These are phyloP conservation scores for Osmerus eperlanus DNA, from an alignment of 2,113 vertebrate species.

Conservation along the genomic window DNA sequence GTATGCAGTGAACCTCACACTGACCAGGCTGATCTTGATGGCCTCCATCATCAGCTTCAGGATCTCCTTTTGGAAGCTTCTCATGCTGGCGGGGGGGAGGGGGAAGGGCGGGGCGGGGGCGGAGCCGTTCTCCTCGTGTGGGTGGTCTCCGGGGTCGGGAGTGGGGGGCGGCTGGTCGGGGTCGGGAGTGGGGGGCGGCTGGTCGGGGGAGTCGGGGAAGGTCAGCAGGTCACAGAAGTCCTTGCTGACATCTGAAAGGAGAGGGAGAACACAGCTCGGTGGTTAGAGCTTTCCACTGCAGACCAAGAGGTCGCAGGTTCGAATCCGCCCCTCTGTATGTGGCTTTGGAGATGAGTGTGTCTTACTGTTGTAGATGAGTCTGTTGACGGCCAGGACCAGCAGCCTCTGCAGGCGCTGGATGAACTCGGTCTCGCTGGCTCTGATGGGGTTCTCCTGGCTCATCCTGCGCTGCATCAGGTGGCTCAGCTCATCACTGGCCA, in stretches of 20 bases:
- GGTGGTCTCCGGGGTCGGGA: constrained; percentile 58
- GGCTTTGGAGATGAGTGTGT: neutral
- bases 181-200: constrained; percentile 66
- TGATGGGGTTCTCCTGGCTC: constrained; percentile 90
- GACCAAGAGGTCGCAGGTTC: neutral
- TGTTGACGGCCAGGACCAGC: constrained; percentile 87
- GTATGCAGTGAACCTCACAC: constrained; percentile 33
- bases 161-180: constrained; percentile 69
- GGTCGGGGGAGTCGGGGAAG: constrained; percentile 78
- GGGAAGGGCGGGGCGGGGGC: constrained; percentile 62
- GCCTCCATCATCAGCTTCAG: constrained; percentile 87
- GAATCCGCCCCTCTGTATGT: too few relatives aligned
- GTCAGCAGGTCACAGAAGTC: constrained; percentile 85
- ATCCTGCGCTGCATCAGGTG: constrained; percentile 92
- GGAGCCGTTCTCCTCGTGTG: constrained; percentile 46
- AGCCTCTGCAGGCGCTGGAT: constrained; percentile 90
- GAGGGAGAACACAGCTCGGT: neutral
- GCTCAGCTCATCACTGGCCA: constrained; percentile 90
- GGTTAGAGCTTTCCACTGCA: neutral
- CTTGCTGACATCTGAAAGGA: constrained; percentile 76
- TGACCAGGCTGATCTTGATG: constrained; percentile 84
- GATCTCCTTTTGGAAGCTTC: constrained; percentile 87
- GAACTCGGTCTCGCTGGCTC: constrained; percentile 86
- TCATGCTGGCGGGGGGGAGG: constrained; percentile 72
- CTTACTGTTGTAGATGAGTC: constrained; percentile 89